A percentile compares a stretch with the other conserved stretches of the same genome.
Conservation (phyloP, 2,888 invertebrate species). For the Xestia xanthographa region DNA sequence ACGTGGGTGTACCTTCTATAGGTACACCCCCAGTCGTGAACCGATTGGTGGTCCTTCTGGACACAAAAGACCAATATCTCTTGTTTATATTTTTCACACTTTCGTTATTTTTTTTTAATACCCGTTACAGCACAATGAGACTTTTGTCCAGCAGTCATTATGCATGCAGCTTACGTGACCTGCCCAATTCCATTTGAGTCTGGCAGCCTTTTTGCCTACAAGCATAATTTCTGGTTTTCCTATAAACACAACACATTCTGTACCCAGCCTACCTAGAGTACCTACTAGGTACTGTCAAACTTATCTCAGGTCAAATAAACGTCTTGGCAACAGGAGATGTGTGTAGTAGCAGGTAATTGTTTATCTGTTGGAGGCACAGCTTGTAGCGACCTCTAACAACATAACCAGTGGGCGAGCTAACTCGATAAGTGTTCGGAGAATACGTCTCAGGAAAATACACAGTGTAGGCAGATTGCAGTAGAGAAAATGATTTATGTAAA, state of each 20-base stretch:
- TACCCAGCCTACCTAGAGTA: background rate
- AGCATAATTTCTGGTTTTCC: too few species aligned
- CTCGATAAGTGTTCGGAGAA: constrained; percentile 54
- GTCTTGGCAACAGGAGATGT: constrained; percentile 35
- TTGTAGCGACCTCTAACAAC: constrained; percentile 49
- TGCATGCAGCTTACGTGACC: too few species aligned
- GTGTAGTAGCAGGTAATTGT: constrained; percentile 51
- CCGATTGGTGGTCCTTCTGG: background rate
- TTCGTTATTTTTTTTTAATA: too few species aligned
- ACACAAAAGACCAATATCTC: background rate
- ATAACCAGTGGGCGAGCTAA: constrained; percentile 48
- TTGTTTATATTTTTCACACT: background rate
- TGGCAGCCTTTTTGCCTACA: too few species aligned
- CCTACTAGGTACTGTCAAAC: background rate
- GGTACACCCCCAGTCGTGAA: background rate
- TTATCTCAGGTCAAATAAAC: constrained; percentile 30
- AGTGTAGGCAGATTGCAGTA: constrained; percentile 18
- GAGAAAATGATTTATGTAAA: background rate
- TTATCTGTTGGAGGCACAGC: constrained; percentile 43
- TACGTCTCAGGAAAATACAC: constrained; percentile 22
- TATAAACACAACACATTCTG: background rate
- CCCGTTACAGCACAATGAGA: too few species aligned
- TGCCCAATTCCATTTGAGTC: too few species aligned
- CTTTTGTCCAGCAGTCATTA: too few species aligned
- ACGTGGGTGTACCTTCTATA: background rate